These are phyloP conservation scores for Drosophila setosimentum DNA, from an alignment of 2,888 invertebrate species.

Conservation along the genomic window DNA sequence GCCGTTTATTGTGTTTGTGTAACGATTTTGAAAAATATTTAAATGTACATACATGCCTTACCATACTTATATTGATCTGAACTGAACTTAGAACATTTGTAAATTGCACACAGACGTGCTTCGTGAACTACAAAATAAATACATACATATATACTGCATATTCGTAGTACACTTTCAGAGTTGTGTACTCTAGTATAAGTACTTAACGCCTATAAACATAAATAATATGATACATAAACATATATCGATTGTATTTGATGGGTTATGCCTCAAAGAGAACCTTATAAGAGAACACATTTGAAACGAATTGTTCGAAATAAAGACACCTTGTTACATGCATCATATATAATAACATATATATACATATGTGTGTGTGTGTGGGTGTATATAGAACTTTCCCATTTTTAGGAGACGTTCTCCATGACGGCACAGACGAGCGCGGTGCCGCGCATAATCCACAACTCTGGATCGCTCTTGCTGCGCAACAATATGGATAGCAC, in stretches of 20 bases:
- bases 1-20: constrained; percentile 16
- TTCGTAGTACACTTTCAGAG: constrained; percentile 13
- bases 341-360: constrained; percentile 14
- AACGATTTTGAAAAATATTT: constrained; percentile 20
- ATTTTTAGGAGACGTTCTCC: constrained; percentile 85
- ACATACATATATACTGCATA: constrained; percentile 8
- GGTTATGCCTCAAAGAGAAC: constrained; percentile 32
- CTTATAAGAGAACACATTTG: constrained; percentile 27
- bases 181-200: constrained; percentile 14
- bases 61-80: constrained; percentile 35
- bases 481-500: constrained; percentile 92
- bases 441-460: constrained; percentile 95
- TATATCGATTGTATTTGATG: constrained; percentile 44
- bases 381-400: not conserved
- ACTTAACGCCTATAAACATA: constrained; percentile 18
- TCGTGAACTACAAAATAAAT: constrained; percentile 8
- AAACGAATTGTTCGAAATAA: constrained; percentile 64
- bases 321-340: constrained; percentile 49
- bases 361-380: not conserved
- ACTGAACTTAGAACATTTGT: constrained; percentile 48
- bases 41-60: constrained; percentile 26
- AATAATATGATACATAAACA: constrained; percentile 26
- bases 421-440: constrained; percentile 93
- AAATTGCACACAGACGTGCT: constrained; percentile 17
- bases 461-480: constrained; percentile 88